Evolutionary conservation across 2,797 vertebrate species (phyloP).

Genomic region (Aratinga solstitialis): DNA sequence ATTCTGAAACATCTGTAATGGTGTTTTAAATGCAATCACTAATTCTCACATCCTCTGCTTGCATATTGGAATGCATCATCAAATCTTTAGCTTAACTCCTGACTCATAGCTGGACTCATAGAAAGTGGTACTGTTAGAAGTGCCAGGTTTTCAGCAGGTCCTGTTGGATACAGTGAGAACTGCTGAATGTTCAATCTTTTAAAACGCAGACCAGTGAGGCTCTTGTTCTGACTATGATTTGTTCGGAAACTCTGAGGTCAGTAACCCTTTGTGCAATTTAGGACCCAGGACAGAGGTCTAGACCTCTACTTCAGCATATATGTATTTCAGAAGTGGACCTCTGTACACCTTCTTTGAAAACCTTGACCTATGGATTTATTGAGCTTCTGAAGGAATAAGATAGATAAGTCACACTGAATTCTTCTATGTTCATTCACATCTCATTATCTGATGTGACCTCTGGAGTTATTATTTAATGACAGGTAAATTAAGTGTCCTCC

Average conservation of each 20-base stretch:
- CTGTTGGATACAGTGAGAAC: background rate
- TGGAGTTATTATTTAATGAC: background rate
- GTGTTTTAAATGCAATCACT: background rate
- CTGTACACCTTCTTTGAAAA: background rate
- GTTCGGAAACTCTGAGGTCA: background rate
- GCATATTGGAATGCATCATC: background rate
- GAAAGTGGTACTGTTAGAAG: background rate
- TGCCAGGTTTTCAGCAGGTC: background rate
- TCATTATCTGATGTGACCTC: background rate
- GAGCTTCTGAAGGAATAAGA: background rate
- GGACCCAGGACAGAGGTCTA: background rate
- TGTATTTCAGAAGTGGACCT: background rate
- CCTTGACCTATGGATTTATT: background rate
- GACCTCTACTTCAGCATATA: background rate
- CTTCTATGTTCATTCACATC: background rate
- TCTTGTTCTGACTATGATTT: background rate
- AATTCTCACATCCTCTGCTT: background rate
- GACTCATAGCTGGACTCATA: background rate
- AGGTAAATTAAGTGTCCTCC: background rate
- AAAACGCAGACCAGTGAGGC: background rate
- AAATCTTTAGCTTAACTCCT: background rate
- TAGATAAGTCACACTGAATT: background rate
- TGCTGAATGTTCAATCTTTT: background rate
- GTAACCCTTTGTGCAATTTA: background rate
- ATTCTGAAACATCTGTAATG: background rate